Evolutionary conservation across 2,888 invertebrate species (phyloP).

Genomic region (Smittia sp.): DNA sequence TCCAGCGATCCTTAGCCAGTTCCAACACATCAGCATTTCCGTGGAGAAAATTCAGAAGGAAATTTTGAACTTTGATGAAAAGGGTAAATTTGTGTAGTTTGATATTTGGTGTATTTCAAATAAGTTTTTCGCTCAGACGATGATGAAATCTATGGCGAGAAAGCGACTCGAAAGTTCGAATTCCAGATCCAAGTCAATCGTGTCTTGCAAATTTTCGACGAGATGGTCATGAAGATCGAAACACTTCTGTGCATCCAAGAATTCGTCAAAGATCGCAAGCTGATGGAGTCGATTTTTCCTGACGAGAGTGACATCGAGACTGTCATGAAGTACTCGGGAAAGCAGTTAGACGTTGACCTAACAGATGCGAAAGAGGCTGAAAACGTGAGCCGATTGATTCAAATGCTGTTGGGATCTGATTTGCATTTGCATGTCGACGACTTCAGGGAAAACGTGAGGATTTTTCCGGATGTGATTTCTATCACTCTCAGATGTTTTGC

Average conservation of each 20-base stretch:
- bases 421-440: background rate
- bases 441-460: slow-evolving; percentile 24
- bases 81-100: background rate
- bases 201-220: slow-evolving; percentile 57
- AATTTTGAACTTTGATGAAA: slow-evolving; percentile 35
- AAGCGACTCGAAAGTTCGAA: slow-evolving; percentile 50
- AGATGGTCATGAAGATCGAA: slow-evolving; percentile 53
- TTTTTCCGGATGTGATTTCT: background rate
- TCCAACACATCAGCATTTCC: slow-evolving; percentile 11
- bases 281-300: slow-evolving; percentile 25
- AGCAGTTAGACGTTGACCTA: background rate
- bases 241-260: slow-evolving; percentile 41
- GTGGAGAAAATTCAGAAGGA: slow-evolving; percentile 41
- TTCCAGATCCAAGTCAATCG: slow-evolving; percentile 59
- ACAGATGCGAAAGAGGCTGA: background rate
- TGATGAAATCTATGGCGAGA: slow-evolving; percentile 36
- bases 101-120: background rate
- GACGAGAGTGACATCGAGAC: slow-evolving; percentile 22
- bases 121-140: slow-evolving; percentile 10
- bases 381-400: slow-evolving; percentile 28
- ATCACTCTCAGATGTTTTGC: background rate
- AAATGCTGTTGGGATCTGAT: slow-evolving; percentile 3
- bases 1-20: slow-evolving; percentile 27
- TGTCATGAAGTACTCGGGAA: background rate
- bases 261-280: slow-evolving; percentile 25